Conservation (phyloP, 2,113 vertebrate species). For the Burhinus oedicnemus region DNA sequence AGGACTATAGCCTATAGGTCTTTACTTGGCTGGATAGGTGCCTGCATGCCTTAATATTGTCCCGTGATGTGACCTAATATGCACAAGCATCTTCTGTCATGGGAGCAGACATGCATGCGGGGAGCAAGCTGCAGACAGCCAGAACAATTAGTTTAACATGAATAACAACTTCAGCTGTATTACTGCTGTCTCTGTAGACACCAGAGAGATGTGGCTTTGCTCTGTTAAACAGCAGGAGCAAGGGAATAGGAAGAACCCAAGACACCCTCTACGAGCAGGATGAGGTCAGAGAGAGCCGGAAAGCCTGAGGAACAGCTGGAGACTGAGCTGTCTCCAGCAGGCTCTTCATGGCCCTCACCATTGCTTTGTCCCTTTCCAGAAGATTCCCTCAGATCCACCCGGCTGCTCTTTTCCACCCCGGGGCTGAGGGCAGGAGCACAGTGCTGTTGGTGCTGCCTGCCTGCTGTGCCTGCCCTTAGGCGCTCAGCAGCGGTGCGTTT, state of each 20-base stretch:
- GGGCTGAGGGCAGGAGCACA: not conserved
- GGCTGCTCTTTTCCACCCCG: not conserved
- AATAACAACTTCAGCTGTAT: not conserved
- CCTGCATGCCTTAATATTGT: not conserved
- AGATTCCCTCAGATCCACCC: too few species aligned
- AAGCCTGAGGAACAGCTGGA: not conserved
- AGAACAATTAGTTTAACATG: not conserved
- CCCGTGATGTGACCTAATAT: not conserved
- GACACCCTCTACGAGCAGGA: not conserved
- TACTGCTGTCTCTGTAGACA: not conserved
- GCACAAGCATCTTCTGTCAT: not conserved
- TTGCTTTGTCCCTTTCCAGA: not conserved
- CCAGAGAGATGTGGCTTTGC: not conserved
- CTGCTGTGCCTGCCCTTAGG: not conserved
- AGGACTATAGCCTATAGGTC: not conserved
- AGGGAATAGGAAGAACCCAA: not conserved
- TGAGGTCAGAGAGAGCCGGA: not conserved
- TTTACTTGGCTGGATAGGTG: not conserved
- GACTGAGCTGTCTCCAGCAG: not conserved
- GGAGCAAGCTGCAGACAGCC: not conserved
- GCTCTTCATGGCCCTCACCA: accelerated
- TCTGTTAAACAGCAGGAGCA: not conserved
- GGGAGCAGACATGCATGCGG: not conserved
- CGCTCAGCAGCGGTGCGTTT: accelerated
- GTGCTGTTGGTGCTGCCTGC: not conserved